Percentiles rank a stretch among this genome's conserved stretches.
Evolutionary conservation across 2,888 invertebrate genomes (phyloP).

Genomic region (Melipona bicolor): DNA sequence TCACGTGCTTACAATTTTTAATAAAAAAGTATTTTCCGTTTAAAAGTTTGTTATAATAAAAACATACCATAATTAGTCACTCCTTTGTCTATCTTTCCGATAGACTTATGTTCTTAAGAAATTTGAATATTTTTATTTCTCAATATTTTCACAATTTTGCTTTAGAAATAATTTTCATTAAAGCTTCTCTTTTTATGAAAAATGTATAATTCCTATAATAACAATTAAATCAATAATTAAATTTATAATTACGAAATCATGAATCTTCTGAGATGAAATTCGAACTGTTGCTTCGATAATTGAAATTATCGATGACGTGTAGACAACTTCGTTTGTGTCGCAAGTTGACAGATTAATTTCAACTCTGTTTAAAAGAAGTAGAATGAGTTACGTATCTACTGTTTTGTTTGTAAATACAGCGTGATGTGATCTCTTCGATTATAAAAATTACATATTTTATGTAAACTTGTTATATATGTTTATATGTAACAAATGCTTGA

Average conservation of each 20-base stretch:
- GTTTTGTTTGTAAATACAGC: slow-evolving; percentile 43
- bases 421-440: background rate
- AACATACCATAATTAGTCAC: background rate
- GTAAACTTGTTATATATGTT: background rate
- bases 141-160: background rate
- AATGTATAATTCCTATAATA: background rate
- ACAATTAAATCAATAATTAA: background rate
- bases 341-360: background rate
- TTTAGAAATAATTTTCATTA: background rate
- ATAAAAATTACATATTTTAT: slow-evolving; percentile 8
- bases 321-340: slow-evolving; percentile 37
- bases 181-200: background rate
- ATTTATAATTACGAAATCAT: background rate
- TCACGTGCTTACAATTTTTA: slow-evolving; percentile 3
- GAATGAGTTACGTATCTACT: background rate
- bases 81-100: background rate
- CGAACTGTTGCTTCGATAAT: slow-evolving; percentile 16
- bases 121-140: background rate
- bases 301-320: background rate
- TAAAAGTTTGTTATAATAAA: background rate
- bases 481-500: slow-evolving; percentile 24
- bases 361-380: background rate
- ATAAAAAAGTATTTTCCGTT: background rate
- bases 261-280: background rate
- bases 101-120: background rate